Evolutionary conservation across 1,140 invertebrate species (phyloP).

Genomic region (Pseudomyrmex gracilis): DNA sequence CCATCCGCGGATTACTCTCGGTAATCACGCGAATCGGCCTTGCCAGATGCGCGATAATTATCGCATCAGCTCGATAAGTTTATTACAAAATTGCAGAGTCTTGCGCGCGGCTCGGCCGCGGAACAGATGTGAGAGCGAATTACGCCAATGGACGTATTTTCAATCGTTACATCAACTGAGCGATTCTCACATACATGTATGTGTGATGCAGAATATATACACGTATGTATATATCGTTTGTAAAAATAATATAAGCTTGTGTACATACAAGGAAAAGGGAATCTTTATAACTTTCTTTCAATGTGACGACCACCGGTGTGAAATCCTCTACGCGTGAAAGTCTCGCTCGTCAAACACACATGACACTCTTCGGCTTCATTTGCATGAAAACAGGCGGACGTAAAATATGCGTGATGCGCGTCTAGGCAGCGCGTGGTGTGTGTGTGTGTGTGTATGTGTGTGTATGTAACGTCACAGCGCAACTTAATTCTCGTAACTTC

Average conservation of each 20-base stretch:
- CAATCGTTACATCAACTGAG: conserved; percentile 25
- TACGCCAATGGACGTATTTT: conserved; percentile 32
- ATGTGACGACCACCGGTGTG: background rate
- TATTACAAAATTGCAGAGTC: conserved; percentile 64
- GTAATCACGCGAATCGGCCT: conserved; percentile 58
- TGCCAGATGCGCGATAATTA: conserved; percentile 70
- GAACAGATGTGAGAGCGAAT: conserved; percentile 33
- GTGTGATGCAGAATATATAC: no score
- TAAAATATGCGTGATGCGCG: conserved; percentile 30
- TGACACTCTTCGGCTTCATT: conserved; percentile 1
- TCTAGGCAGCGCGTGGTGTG: background rate
- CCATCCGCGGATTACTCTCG: conserved; percentile 45
- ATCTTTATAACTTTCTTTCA: background rate
- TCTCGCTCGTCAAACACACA: background rate
- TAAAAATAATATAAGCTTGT: background rate
- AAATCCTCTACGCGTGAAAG: conserved; percentile 7
- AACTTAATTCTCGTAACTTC: conserved; percentile 7
- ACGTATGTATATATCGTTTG: background rate
- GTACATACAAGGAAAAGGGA: background rate
- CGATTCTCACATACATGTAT: background rate
- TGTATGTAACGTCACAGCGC: no score
- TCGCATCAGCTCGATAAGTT: conserved; percentile 65
- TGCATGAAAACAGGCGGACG: conserved; percentile 32
- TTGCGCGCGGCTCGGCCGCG: conserved; percentile 17
- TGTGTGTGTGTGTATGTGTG: no score